Conservation (phyloP, 2,888 invertebrate genomes). For the Lobophora halterata region DNA sequence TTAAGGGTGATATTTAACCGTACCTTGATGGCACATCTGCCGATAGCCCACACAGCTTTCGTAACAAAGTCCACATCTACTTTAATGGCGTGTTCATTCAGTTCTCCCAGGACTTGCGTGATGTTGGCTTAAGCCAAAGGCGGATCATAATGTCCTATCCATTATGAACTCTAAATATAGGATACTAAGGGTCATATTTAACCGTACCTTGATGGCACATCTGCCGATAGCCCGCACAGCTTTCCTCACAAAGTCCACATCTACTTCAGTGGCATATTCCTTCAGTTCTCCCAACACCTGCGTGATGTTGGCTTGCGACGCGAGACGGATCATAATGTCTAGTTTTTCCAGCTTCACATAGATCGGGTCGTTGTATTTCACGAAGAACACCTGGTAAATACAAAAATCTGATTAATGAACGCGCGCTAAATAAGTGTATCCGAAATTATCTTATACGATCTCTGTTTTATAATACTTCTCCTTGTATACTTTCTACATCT, state of each 20-base stretch:
- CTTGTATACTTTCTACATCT: no score
- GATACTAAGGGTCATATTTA: no score
- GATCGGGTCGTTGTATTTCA: conserved; percentile 99
- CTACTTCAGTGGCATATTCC: conserved; percentile 99
- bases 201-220: conserved; percentile 97
- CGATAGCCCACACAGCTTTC: conserved; percentile 99
- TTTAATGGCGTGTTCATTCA: conserved; percentile 99
- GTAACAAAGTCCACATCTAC: conserved; percentile 99
- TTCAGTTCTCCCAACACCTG: conserved; percentile 99
- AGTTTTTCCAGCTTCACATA: conserved; percentile 99
- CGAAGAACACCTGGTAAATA: conserved; percentile 89
- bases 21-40: conserved; percentile 98
- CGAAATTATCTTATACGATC: no score
- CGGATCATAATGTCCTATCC: conserved; percentile 99
- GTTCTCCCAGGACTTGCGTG: conserved; percentile 97
- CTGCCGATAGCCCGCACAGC: conserved; percentile 99
- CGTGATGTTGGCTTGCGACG: conserved; percentile 98
- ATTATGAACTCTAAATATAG: no score
- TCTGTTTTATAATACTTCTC: no score
- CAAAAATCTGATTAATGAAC: neutral
- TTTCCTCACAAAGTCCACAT: conserved; percentile 99
- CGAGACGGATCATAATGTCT: conserved; percentile 99
- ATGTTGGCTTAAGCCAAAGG: conserved; percentile 97
- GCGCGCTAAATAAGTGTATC: no score
- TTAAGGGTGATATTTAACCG: no score